Base-by-base conservation (phyloP, 2,888 invertebrate genomes). In the Nomada ferruginata region DNA sequence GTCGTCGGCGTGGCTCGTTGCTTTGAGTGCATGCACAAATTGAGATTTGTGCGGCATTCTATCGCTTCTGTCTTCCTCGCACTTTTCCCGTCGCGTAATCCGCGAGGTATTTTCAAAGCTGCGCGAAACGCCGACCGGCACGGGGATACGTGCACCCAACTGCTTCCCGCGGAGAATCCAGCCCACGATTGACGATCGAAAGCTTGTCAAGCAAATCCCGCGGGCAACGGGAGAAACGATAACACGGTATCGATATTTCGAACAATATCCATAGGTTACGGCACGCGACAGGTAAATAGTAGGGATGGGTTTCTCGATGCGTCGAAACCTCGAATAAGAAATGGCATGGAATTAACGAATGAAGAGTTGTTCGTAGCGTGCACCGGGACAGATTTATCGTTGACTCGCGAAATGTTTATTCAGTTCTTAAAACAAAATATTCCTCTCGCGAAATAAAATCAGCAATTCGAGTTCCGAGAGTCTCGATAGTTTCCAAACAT, bases 1-100 rank as follows among this genome's bases (percentile, higher is more conserved):
- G 71, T 70, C 89, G 79, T 77, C 84, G 84, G 78, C 77, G 77
- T 74, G 78, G 75, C 66, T 76, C 52, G 63, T 55, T 71, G 83
- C 73, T 79, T 75, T 52, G 70, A 63, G 76, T 44, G 42, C 73
- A 68, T 53, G 74, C 79, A 66, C 77, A 73, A 84, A 81, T 84
- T 76, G 71, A 79, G 69, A 77, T 82, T 82, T 68, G 73, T 70
- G 75, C 81, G 65, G 26, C 81, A 66, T 64, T 60, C 61, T 68
- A 60, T 60, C 50, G 52, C 42, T 23, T 55, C 42, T 50, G 15
- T 55, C 42, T 11, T 23, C 11, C 44, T 52, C n/a, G 5, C n/a
- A 0, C 42, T 26, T 47, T 42, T 29, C 15, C 4, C 47, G 18
- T 59, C 9, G 23, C 47, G 52, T 11, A 10, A 7, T 13, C 61